These are phyloP conservation scores for Caenorhabditis plicata DNA, from an alignment of 2,888 invertebrate species.

Conservation along the genomic window DNA sequence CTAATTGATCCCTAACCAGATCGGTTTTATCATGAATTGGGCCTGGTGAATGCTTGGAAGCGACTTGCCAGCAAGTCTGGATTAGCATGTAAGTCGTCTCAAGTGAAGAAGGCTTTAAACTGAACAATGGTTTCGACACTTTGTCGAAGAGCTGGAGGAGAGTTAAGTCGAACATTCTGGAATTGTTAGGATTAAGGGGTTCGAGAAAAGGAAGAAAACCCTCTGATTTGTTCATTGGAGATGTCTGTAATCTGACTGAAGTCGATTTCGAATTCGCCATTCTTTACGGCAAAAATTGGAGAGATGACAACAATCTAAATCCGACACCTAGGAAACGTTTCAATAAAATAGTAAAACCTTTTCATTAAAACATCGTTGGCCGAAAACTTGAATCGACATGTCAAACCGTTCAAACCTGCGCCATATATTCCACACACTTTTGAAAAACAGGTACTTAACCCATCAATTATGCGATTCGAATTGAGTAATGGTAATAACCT, in stretches of 20 bases:
- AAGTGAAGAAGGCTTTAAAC: slow-evolving; percentile 15
- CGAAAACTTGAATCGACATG: slow-evolving; percentile 32
- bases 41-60: too few species aligned
- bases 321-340: too few species aligned
- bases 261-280: slow-evolving; percentile 11
- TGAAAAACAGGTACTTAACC: slow-evolving; percentile 21
- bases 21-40: too few species aligned
- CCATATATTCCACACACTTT: slow-evolving; percentile 34
- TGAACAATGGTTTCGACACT: slow-evolving; percentile 23
- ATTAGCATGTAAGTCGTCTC: slow-evolving; percentile 36
- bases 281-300: slow-evolving; percentile 4
- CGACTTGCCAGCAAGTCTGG: slow-evolving; percentile 34
- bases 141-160: slow-evolving; percentile 17
- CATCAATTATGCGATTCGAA: background rate
- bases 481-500: slow-evolving; percentile 6
- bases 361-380: background rate
- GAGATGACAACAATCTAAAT: slow-evolving; percentile 22
- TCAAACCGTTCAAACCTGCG: slow-evolving; percentile 33
- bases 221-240: slow-evolving; percentile 9
- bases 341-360: slow-evolving; percentile 1
- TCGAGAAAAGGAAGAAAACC: background rate
- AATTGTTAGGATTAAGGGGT: background rate
- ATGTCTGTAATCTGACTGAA: slow-evolving; percentile 25
- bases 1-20: slow-evolving; percentile 23
- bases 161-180: slow-evolving; percentile 30